These are phyloP conservation scores for Dryas iulia DNA, from an alignment of 1,140 invertebrate genomes.

Conservation along the genomic window DNA sequence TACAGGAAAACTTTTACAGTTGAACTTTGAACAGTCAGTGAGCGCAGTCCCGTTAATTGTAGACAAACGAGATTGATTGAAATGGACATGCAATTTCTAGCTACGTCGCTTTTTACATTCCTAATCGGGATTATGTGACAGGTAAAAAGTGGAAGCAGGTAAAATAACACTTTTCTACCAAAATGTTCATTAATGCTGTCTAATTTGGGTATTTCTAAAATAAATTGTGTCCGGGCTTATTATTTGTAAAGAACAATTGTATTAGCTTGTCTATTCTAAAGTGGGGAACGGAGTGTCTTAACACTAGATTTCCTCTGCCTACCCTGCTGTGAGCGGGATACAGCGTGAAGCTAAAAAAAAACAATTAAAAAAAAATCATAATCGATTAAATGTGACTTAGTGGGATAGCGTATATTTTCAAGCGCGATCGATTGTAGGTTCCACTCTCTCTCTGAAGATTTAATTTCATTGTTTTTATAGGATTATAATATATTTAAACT, in stretches of 20 bases:
- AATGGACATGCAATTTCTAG: slow-evolving; percentile 51
- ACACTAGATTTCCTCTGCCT: no score
- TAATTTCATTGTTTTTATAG: no score
- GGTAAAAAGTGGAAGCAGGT: slow-evolving; percentile 24
- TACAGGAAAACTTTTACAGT: slow-evolving; percentile 44
- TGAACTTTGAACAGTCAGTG: slow-evolving; percentile 49
- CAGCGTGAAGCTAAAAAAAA: no score
- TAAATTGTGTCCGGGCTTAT: background rate
- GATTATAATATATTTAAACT: no score
- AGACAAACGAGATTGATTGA: slow-evolving; percentile 72
- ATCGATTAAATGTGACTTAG: no score
- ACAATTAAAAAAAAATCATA: no score
- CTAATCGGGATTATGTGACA: slow-evolving; percentile 32
- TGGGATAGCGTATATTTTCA: no score
- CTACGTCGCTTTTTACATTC: slow-evolving; percentile 26
- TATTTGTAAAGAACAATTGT: background rate
- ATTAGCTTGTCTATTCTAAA: no score
- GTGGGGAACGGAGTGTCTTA: no score
- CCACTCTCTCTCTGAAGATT: no score
- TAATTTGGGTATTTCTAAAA: background rate
- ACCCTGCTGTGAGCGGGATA: no score
- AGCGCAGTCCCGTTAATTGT: slow-evolving; percentile 58
- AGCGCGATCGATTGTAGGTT: no score
- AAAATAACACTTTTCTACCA: background rate
- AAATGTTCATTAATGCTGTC: background rate